Evolutionary conservation across 2,888 invertebrate genomes (phyloP), one percentile per base, ranked within the genome.

Genomic region (Oxytorus armatus): DNA sequence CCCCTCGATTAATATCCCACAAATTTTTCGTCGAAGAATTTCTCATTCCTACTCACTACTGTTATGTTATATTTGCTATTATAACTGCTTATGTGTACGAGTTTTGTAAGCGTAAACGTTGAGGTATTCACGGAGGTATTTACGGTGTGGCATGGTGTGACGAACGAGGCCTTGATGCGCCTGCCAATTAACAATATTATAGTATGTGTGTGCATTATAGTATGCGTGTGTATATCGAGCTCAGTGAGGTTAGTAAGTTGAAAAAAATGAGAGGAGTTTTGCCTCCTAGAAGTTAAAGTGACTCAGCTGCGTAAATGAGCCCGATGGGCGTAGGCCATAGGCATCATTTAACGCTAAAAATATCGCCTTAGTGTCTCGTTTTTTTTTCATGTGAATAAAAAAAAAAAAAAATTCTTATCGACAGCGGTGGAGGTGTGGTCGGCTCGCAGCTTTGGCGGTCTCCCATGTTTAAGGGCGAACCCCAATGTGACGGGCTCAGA

Each of bases 251-350:
- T 36, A 21, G 69, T 23, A 44, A 78, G 59, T 53, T 42, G 59
- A 57, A 66, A 72, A 77, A 53, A 69, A 77, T 44, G 23, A 61
- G 53, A 69, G 63, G 29, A 75, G 59, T 47, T 21, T 55, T 21
- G 47, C 51, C n/a, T 33, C 55, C 55, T 59, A 44, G 23, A n/a
- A 66, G 47, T 68, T 44, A 68, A 82, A 85, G 79, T 88, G 87
- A 86, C 82, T 89, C 89, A 88, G 85, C 85, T 86, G 86, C 86
- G 84, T 80, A 87, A 88, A 87, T 88, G 81, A 81, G 80, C 68
- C 80, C 74, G 69, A 61, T 72, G 81, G 82, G 83, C 81, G 82
- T 77, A 79, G 77, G 53, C 83, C 59, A 10, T 51, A n/a, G n/a
- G n/a, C 78, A 59, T 57, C 42, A 65, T 76, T 70, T 51, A 44